Percentiles rank a stretch among this genome's conserved stretches.
These are phyloP conservation scores for Amblyornis subalaris DNA, from an alignment of 2,113 vertebrate genomes.

Conservation along the genomic window DNA sequence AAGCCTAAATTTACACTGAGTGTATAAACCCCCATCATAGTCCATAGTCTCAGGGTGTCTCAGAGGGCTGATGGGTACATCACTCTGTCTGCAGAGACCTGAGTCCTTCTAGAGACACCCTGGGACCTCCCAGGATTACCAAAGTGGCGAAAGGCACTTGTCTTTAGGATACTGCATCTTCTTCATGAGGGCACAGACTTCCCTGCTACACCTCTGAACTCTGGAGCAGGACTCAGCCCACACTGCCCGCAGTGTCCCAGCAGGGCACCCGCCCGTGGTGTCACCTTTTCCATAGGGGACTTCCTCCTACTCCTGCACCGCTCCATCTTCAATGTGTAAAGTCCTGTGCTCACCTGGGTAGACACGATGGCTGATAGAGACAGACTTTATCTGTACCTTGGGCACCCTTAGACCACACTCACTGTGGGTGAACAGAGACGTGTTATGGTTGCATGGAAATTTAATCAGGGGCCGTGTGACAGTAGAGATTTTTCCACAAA, in stretches of 20 bases:
- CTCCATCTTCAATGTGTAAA: neutral
- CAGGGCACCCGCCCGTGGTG: accelerated
- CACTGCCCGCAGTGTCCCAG: neutral
- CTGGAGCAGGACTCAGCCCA: neutral
- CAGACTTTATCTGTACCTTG: accelerated
- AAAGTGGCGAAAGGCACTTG: neutral
- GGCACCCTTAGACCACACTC: accelerated
- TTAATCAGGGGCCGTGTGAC: neutral
- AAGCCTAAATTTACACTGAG: neutral
- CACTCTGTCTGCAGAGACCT: neutral
- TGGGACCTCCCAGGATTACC: neutral
- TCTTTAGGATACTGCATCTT: neutral
- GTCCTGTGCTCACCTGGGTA: neutral
- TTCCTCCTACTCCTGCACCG: neutral
- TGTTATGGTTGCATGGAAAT: neutral
- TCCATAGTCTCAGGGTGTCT: neutral
- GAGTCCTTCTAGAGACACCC: neutral
- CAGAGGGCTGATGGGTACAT: accelerated
- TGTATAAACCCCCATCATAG: neutral
- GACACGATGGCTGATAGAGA: neutral
- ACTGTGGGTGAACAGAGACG: neutral
- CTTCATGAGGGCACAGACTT: accelerated
- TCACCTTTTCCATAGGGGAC: neutral
- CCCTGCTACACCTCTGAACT: neutral
- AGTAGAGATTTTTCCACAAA: neutral